Percentiles rank a stretch among this genome's conserved stretches.
Conservation (phyloP, 1,140 invertebrate genomes). For the Drosophila pruinosa region DNA sequence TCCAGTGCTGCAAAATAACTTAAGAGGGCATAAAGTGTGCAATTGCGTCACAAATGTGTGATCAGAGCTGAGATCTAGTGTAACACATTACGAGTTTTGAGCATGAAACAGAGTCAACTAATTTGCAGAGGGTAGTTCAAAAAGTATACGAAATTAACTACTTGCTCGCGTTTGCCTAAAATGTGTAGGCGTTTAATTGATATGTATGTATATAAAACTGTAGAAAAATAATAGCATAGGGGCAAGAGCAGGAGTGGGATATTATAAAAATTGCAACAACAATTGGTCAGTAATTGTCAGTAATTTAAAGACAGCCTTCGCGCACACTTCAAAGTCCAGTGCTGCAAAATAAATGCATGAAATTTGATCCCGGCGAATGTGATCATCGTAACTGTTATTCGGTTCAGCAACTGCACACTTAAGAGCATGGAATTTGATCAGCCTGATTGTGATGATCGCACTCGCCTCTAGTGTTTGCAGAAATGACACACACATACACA, state of each 20-base stretch:
- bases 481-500: neutral
- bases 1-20: neutral
- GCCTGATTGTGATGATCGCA: neutral
- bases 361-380: neutral
- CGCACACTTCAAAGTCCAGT: neutral
- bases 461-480: neutral
- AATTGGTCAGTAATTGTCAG: too few species aligned
- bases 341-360: neutral
- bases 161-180: too few species aligned
- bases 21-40: neutral
- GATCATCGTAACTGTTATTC: neutral
- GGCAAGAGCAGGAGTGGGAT: too few species aligned
- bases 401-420: neutral
- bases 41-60: neutral
- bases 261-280: too few species aligned
- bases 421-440: constrained; percentile 3
- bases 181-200: too few species aligned
- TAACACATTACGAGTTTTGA: neutral
- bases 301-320: too few species aligned
- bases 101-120: neutral
- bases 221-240: too few species aligned
- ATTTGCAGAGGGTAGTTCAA: neutral
- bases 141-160: too few species aligned
- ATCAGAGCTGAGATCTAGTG: neutral
- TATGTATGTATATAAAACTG: too few species aligned